Evolutionary conservation across 2,888 invertebrate genomes (phyloP).

Genomic region (Orthosia cruda): DNA sequence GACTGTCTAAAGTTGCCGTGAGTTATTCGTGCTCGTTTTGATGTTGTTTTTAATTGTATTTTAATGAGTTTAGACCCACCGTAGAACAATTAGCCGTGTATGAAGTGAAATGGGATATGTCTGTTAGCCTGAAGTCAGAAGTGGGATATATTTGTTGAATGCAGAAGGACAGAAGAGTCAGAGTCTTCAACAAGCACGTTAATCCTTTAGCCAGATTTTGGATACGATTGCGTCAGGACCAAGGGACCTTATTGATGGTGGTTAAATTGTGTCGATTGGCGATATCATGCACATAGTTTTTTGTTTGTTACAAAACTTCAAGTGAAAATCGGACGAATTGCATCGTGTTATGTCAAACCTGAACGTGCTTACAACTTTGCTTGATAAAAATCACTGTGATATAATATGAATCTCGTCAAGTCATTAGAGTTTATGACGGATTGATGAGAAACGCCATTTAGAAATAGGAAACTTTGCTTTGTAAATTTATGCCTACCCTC

Average conservation of each 20-base stretch:
- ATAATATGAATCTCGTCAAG: no score
- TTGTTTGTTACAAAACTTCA: no score
- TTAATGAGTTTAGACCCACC: slow-evolving; percentile 18
- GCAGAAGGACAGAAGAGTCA: background rate
- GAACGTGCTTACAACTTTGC: no score
- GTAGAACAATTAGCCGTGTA: background rate
- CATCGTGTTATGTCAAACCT: no score
- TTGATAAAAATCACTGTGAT: no score
- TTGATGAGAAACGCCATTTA: background rate
- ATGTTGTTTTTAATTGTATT: slow-evolving; percentile 33
- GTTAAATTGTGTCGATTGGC: no score
- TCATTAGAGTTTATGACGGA: background rate
- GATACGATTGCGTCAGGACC: background rate
- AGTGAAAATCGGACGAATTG: no score
- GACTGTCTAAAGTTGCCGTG: slow-evolving; percentile 16
- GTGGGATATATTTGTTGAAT: background rate
- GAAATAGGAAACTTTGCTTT: background rate
- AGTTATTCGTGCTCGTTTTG: slow-evolving; percentile 32
- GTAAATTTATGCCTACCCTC: background rate
- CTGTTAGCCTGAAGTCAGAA: background rate
- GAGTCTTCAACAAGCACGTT: no score
- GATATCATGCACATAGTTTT: no score
- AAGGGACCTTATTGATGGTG: no score
- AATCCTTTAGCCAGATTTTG: background rate
- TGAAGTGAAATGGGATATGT: background rate